Evolutionary conservation across 1,140 invertebrate genomes (phyloP).

Genomic region (Alviniconcha marisindica): DNA sequence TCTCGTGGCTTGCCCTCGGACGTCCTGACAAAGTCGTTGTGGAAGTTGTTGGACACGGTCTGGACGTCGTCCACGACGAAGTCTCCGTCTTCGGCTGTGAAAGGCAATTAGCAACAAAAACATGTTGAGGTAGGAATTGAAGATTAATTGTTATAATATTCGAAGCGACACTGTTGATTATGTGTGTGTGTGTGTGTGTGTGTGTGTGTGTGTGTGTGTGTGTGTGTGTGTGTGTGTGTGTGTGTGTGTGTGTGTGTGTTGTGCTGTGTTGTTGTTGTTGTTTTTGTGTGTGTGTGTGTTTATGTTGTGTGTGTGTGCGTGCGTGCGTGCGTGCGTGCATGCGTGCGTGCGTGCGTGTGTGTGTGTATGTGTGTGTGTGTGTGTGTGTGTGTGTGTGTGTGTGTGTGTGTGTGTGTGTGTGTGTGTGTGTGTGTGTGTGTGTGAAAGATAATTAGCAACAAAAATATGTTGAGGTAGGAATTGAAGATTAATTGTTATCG

Average conservation of each 20-base stretch:
- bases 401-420: background rate
- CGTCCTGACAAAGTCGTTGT: slow-evolving; percentile 1
- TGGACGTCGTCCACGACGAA: slow-evolving; percentile 12
- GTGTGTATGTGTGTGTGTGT: too few species aligned
- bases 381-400: too few species aligned
- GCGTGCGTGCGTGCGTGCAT: background rate
- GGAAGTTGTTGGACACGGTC: background rate
- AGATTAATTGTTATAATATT: too few species aligned
- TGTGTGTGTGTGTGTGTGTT: background rate
- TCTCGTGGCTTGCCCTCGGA: background rate
- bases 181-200: background rate
- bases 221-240: background rate
- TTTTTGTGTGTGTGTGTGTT: background rate
- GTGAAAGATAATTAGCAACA: background rate
- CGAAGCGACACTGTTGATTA: background rate
- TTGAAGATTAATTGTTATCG: background rate
- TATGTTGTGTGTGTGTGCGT: background rate
- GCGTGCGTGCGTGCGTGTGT: background rate
- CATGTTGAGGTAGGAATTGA: background rate
- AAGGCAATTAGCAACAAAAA: background rate
- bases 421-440: background rate
- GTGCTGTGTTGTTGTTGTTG: background rate
- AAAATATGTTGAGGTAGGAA: background rate
- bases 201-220: background rate
- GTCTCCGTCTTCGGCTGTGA: background rate